Percentiles rank a stretch among this genome's conserved stretches.
Conservation (phyloP, 2,797 vertebrate species). For the Poecile montanus region DNA sequence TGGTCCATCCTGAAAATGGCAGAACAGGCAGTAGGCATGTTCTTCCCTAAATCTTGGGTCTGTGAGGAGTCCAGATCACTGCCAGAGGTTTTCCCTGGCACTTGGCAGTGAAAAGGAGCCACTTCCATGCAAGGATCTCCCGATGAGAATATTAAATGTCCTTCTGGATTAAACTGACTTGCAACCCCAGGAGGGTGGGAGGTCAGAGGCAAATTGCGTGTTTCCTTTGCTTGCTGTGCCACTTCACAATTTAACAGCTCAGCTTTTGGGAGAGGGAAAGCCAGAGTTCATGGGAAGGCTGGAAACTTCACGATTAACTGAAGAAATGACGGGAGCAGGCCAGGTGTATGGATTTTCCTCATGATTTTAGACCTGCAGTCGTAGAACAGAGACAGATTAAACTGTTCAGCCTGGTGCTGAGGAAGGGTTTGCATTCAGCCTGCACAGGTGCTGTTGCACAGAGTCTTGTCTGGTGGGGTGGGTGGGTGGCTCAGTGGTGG, state of each 20-base stretch:
- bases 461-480: not conserved
- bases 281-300: not conserved
- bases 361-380: rapidly evolving
- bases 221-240: not conserved
- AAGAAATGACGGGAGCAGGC: rapidly evolving
- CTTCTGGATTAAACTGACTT: not conserved
- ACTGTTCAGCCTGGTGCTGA: not conserved
- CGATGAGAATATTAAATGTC: not conserved
- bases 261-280: not conserved
- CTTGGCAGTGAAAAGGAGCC: not conserved
- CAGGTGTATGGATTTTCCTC: not conserved
- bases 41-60: not conserved
- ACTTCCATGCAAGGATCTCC: rapidly evolving
- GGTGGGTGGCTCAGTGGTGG: not conserved
- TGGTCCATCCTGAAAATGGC: not conserved
- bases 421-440: not conserved
- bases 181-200: not conserved
- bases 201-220: not conserved
- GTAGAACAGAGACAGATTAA: not conserved
- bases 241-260: not conserved
- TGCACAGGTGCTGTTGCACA: not conserved
- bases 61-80: not conserved
- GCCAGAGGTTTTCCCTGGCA: rapidly evolving
- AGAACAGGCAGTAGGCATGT: not conserved
- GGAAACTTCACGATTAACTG: rapidly evolving